Evolutionary conservation across 2,888 invertebrate species (phyloP).

Genomic region (Euplagia quadripunctaria): DNA sequence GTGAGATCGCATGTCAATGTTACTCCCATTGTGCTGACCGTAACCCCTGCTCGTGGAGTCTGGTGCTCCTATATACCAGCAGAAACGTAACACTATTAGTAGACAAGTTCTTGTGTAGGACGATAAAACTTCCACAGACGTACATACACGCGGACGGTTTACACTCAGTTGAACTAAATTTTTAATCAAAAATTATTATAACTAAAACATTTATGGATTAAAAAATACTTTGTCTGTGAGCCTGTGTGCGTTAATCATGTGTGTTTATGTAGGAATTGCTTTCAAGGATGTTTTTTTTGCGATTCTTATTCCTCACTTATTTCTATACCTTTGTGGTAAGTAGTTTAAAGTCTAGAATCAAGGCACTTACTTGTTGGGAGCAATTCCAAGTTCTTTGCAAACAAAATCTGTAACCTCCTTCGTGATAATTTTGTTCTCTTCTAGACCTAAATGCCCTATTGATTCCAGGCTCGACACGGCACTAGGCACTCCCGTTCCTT

Average conservation of each 20-base stretch:
- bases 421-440: slow-evolving; percentile 55
- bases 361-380: slow-evolving; percentile 60
- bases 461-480: slow-evolving; percentile 66
- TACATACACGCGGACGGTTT: too few species aligned
- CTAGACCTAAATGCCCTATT: slow-evolving; percentile 54
- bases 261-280: neutral
- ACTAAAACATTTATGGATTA: too few species aligned
- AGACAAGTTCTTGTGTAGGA: neutral
- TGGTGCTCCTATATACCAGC: too few species aligned
- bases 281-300: too few species aligned
- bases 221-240: too few species aligned
- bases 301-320: too few species aligned
- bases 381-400: slow-evolving; percentile 67
- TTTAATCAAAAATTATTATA: neutral
- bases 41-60: too few species aligned
- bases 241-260: neutral
- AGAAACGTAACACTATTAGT: neutral
- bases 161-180: neutral
- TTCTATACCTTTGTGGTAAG: neutral
- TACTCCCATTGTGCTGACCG: too few species aligned
- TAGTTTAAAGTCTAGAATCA: neutral
- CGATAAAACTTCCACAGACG: neutral
- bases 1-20: too few species aligned
- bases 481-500: slow-evolving; percentile 42
- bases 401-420: slow-evolving; percentile 65